Conservation (phyloP, 2,113 vertebrate genomes). For the Cynopterus brachyotis region DNA sequence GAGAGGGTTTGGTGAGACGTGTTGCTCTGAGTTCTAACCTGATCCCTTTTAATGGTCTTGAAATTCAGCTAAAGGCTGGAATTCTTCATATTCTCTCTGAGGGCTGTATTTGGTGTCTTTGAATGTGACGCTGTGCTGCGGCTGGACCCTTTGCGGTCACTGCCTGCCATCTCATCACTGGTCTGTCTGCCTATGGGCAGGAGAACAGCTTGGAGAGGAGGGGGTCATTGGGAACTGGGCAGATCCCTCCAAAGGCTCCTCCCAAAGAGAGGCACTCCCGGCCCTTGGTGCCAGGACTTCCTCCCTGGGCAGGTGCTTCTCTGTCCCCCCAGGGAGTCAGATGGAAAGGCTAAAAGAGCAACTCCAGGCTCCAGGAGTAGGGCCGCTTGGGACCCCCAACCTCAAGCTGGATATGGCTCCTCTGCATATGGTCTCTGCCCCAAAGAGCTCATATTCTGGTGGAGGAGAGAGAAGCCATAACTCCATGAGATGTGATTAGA, state of each 20-base stretch:
- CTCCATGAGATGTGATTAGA: neutral
- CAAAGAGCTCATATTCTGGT: neutral
- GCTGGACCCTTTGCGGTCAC: neutral
- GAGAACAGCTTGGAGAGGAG: neutral
- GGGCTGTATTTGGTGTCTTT: neutral
- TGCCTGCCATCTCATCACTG: neutral
- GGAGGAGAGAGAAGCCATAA: neutral
- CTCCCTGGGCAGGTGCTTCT: neutral
- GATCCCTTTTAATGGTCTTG: neutral
- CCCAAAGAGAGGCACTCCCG: fast-evolving
- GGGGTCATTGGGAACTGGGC: neutral
- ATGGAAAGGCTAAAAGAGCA: neutral
- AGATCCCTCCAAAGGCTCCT: neutral
- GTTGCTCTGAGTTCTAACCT: neutral
- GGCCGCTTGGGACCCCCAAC: neutral
- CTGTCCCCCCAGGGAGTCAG: neutral
- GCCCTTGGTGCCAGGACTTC: neutral
- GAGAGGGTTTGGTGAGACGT: neutral
- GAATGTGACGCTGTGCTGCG: neutral
- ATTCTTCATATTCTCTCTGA: neutral
- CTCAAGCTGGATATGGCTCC: neutral
- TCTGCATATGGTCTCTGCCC: neutral
- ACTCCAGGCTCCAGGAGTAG: neutral
- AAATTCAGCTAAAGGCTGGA: neutral
- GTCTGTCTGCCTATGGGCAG: neutral